phyloP scores from a whole-genome alignment of 2,113 vertebrate species.

The Pachypanchax playfairii region DNA sequence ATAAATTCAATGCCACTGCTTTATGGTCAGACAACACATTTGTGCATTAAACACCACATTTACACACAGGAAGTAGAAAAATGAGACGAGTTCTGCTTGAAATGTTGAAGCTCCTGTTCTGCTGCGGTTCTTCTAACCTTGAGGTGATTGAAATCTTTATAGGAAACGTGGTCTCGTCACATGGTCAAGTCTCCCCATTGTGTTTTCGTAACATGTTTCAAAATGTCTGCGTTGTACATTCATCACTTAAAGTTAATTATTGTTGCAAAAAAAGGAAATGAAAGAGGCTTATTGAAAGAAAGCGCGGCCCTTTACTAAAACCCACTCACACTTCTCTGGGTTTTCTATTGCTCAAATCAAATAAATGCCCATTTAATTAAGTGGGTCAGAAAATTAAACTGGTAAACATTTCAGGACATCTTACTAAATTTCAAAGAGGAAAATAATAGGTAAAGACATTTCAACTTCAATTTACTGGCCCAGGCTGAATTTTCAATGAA shows the following conservation, averaged over 20 bases:
- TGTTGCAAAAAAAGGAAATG: conserved; percentile 38
- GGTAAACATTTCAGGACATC: conserved; percentile 77
- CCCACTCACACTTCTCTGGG: conserved; percentile 47
- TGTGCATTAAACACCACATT: conserved; percentile 49
- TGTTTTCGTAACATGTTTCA: conserved; percentile 40
- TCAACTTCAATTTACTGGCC: conserved; percentile 94
- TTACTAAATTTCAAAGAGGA: conserved; percentile 77
- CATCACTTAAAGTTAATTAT: conserved; percentile 60
- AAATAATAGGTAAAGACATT: conserved; percentile 91
- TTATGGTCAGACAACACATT: conserved; percentile 69
- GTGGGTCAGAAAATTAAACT: conserved; percentile 60
- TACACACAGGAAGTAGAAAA: conserved; percentile 47
- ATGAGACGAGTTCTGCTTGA: conserved; percentile 16
- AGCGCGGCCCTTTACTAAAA: conserved; percentile 32
- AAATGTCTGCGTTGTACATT: conserved; percentile 37
- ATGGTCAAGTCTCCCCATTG: conserved; percentile 27
- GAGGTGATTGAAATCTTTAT: conserved; percentile 61
- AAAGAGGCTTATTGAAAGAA: conserved; percentile 47
- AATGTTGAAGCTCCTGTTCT: conserved; percentile 47
- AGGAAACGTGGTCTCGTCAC: conserved; percentile 18
- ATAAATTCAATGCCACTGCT: conserved; percentile 65
- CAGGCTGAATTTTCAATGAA: conserved; percentile 93
- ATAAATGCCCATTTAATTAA: conserved; percentile 73
- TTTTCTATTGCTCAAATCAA: conserved; percentile 59
- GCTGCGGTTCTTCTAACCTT: conserved; percentile 58